Conservation (phyloP, 1,140 invertebrate species). For the Hirudo medicinalis region DNA sequence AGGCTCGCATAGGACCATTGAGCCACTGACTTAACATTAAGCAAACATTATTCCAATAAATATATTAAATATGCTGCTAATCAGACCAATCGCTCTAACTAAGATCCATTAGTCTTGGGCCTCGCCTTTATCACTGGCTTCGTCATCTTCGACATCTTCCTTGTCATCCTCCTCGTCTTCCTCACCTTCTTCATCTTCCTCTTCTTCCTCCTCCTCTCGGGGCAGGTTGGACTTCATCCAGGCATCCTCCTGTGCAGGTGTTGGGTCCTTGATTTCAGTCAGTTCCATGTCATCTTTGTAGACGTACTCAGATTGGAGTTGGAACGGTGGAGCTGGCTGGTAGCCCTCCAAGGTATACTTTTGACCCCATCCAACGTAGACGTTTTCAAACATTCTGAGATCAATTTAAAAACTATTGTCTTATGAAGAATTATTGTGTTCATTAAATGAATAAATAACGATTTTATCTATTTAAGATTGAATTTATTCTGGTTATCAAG, state of each 20-base stretch:
- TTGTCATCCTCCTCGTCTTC: neutral
- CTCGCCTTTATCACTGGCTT: constrained; percentile 43
- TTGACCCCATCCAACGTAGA: constrained; percentile 66
- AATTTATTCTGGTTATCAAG: too few relatives aligned
- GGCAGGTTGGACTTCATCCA: neutral
- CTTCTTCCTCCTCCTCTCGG: neutral
- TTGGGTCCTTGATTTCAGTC: neutral
- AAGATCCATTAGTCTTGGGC: neutral
- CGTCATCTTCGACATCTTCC: constrained; percentile 46
- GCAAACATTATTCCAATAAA: too few relatives aligned
- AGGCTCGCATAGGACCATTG: too few relatives aligned
- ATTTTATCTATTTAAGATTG: too few relatives aligned
- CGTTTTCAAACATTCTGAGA: constrained; percentile 51
- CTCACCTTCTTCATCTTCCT: neutral
- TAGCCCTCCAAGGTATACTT: constrained; percentile 59
- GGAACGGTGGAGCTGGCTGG: constrained; percentile 49
- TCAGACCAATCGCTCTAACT: too few relatives aligned
- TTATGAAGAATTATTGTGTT: neutral
- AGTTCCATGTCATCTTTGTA: neutral
- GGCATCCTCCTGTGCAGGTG: neutral
- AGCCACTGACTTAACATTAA: too few relatives aligned
- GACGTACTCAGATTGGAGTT: constrained; percentile 40
- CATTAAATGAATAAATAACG: too few relatives aligned
- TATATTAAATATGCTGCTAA: too few relatives aligned
- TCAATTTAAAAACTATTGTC: neutral